Conservation (phyloP, 2,888 invertebrate genomes). For the Phania funesta region DNA sequence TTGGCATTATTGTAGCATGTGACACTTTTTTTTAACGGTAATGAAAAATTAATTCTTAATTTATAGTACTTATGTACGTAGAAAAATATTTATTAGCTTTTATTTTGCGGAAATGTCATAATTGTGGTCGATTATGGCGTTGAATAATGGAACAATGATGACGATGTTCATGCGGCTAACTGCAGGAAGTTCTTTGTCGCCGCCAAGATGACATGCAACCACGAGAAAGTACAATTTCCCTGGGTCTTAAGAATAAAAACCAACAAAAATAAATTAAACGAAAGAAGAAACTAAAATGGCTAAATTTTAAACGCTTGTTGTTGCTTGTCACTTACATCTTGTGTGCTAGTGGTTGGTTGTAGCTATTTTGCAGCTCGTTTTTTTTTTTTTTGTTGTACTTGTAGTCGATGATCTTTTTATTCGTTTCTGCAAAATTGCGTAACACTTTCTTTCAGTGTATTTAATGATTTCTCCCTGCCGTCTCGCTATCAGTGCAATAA, state of each 20-base stretch:
- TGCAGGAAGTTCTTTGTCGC: conserved; percentile 60
- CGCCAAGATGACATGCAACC: background rate
- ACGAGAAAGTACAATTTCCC: conserved; percentile 54
- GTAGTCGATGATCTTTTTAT: conserved; percentile 11
- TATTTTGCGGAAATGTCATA: conserved; percentile 40
- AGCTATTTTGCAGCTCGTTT: conserved; percentile 35
- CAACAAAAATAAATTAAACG: conserved; percentile 32
- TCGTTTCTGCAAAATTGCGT: conserved; percentile 69
- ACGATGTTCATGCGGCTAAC: conserved; percentile 44
- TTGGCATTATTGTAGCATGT: no score
- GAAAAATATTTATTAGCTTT: no score
- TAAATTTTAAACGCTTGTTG: conserved; percentile 36
- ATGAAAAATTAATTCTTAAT: no score
- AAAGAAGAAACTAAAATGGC: conserved; percentile 36
- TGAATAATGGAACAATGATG: conserved; percentile 35
- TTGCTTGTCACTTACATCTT: conserved; percentile 26
- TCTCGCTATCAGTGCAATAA: conserved; percentile 1
- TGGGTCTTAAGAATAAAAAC: conserved; percentile 23
- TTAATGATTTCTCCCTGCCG: conserved; percentile 4
- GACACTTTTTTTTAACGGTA: no score
- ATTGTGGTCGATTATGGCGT: conserved; percentile 47
- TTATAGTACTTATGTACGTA: no score
- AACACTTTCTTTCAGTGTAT: conserved; percentile 70
- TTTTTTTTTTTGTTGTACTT: background rate
- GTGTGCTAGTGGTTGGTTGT: conserved; percentile 59